Conservation (phyloP, 2,113 vertebrate genomes). For the Pluvianellus socialis region DNA sequence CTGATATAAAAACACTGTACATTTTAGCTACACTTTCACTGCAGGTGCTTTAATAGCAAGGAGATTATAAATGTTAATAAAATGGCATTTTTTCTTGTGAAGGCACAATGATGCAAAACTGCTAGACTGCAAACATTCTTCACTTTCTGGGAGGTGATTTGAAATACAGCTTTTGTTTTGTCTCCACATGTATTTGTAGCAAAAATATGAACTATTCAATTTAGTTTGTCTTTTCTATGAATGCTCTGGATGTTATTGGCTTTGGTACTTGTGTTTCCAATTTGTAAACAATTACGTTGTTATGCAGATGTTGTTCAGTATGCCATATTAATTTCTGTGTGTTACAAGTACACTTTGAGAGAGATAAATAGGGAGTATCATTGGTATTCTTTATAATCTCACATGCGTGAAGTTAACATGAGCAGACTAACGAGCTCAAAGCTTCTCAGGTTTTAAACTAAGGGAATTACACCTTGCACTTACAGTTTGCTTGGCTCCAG, state of each 20-base stretch:
- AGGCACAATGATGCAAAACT: neutral
- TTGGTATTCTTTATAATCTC: neutral
- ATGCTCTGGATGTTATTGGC: slow-evolving; percentile 47
- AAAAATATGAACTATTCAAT: slow-evolving; percentile 35
- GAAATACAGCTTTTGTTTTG: slow-evolving; percentile 48
- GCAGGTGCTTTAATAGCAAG: neutral
- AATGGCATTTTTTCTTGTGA: slow-evolving; percentile 28
- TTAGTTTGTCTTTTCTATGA: slow-evolving; percentile 44
- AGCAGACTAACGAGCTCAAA: neutral
- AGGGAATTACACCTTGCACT: neutral
- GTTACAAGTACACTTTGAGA: neutral
- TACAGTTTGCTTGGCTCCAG: neutral
- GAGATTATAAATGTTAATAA: slow-evolving; percentile 46
- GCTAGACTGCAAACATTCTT: slow-evolving; percentile 6
- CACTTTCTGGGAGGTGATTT: slow-evolving; percentile 40
- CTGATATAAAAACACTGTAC: neutral
- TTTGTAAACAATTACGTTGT: slow-evolving; percentile 58
- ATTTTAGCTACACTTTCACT: neutral
- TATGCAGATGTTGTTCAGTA: slow-evolving; percentile 18
- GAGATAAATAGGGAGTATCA: neutral
- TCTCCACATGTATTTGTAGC: slow-evolving; percentile 29
- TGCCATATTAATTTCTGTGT: slow-evolving; percentile 3
- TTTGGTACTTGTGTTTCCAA: slow-evolving; percentile 23
- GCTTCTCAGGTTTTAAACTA: neutral
- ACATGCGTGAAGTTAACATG: neutral